Base-by-base conservation (phyloP, 2,797 vertebrate genomes). In the Rhinichthys osculus region DNA sequence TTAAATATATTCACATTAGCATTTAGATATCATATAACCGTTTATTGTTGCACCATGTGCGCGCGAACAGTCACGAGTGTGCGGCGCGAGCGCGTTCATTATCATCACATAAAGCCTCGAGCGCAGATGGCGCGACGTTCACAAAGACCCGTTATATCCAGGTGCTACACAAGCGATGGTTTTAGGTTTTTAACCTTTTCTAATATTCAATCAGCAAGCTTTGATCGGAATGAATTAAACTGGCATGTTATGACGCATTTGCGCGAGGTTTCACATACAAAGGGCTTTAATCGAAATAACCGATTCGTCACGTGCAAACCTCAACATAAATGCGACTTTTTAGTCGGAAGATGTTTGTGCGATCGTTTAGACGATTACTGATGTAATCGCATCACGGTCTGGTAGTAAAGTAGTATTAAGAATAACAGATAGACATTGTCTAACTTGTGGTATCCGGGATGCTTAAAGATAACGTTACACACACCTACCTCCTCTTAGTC, bases 21-120 rank as follows among this genome's bases (percentile, higher is more conserved):
- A 10, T 70, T n/a, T 35, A 14, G 50, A 70, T 10, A 19, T 19
- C 14, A 21, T 14, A 50, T 16, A 10, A 30, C 16, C 30, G 21
- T 71, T 84, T 74, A 78, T 62, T 67, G 64, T 87, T 87, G 62
- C 70, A 30, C 64, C 50, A 50, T 81, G 64, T 84, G 86, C 71
- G 77, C 73, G 64, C 72, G 47, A 85, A 82, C 78, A 78, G 83
- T 87, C 88, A 86, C 88, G 88, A 89, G 88, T 81, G 73, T 73
- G 74, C 54, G 74, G 78, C 44, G 71, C 57, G 87, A 77, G 74
- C 87, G 78, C 82, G 79, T 78, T 85, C 83, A 82, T 88, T 64
- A 86, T 76, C 70, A 66, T 77, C 77, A 47, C 59, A 81, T 69
- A 74, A 71, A 83, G 79, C 42, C 64, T 66, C 35, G 64, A 82